Evolutionary conservation across 2,113 vertebrate species (phyloP).

Genomic region (Cynocephalus volans): DNA sequence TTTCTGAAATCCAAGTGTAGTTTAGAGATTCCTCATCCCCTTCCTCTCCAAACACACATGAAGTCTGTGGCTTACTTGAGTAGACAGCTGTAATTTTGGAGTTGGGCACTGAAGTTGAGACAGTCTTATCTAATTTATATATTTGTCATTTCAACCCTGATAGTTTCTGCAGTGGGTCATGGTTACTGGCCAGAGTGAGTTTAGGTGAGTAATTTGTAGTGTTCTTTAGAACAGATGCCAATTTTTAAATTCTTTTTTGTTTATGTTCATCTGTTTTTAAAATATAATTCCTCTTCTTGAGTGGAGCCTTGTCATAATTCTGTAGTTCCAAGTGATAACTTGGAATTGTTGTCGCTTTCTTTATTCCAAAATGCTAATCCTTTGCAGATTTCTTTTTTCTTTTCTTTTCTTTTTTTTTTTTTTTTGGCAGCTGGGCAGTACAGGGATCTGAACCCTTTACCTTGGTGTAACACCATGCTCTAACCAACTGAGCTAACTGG

Average conservation of each 20-base stretch:
- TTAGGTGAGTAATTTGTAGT: background rate
- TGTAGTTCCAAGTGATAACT: background rate
- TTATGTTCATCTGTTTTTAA: constrained; percentile 54
- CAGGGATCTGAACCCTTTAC: too few relatives aligned
- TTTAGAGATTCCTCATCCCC: background rate
- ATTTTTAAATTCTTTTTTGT: constrained; percentile 21
- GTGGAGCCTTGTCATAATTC: background rate
- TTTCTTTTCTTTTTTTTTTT: too few relatives aligned
- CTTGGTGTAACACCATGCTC: too few relatives aligned
- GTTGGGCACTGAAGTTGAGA: background rate
- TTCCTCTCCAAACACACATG: background rate
- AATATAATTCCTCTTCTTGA: background rate
- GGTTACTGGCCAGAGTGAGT: background rate
- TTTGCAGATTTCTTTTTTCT: background rate
- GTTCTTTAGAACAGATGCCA: background rate
- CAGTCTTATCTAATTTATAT: background rate
- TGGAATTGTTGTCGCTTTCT: background rate
- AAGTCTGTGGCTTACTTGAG: background rate
- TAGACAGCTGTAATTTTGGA: background rate
- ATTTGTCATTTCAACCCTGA: constrained; percentile 13
- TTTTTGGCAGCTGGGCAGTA: too few relatives aligned
- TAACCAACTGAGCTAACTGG: too few relatives aligned
- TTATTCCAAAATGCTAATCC: background rate
- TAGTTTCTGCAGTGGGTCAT: background rate
- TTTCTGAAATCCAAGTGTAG: constrained; percentile 21